Percentiles rank a stretch among this genome's conserved stretches.
Evolutionary conservation across 2,888 invertebrate species (phyloP).

Genomic region (Theretra japonica): DNA sequence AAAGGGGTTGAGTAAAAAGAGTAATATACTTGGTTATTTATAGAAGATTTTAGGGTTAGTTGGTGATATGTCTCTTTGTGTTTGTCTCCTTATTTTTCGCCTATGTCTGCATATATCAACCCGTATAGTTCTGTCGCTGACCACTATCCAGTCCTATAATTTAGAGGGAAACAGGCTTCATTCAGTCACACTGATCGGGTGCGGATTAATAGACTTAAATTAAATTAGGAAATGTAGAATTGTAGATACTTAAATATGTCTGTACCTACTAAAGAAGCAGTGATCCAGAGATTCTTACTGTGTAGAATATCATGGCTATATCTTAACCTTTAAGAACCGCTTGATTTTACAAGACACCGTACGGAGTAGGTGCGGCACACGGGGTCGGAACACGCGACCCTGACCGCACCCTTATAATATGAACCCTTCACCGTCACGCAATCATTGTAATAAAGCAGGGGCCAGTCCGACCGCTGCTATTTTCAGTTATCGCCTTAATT

Average conservation of each 20-base stretch:
- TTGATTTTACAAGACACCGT: background rate
- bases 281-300: no score
- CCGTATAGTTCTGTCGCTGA: no score
- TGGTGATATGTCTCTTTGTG: no score
- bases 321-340: background rate
- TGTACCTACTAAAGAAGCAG: no score
- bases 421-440: conserved; percentile 13
- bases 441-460: conserved; percentile 11
- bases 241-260: no score
- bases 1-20: background rate
- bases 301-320: background rate
- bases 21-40: background rate
- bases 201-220: no score
- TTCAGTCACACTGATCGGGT: no score
- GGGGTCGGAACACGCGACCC: background rate
- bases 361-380: background rate
- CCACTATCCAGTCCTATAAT: no score
- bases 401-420: conserved; percentile 12
- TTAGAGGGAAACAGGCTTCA: no score
- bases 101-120: no score
- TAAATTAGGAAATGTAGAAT: no score
- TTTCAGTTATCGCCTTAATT: conserved; percentile 9
- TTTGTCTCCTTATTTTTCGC: no score
- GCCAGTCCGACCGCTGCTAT: conserved; percentile 7
- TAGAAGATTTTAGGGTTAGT: background rate